These are phyloP conservation scores for Pterophyllum scalare DNA, from an alignment of 2,113 vertebrate species.

Conservation along the genomic window DNA sequence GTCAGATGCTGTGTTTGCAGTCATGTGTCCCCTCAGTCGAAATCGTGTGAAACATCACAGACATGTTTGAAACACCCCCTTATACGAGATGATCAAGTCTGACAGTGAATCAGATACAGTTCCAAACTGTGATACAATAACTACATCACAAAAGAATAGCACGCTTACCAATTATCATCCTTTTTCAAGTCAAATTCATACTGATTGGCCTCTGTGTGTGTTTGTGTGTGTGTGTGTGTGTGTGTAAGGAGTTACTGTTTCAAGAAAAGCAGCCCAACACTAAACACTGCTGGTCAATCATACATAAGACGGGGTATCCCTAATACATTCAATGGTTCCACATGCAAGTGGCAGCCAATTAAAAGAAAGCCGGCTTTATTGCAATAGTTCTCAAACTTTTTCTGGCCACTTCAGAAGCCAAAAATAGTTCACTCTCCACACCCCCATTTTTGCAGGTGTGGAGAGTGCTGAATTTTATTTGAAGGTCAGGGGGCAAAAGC, in stretches of 20 bases:
- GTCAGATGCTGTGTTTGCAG: slow-evolving; percentile 13
- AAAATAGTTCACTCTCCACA: background rate
- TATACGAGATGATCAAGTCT: background rate
- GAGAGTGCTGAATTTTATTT: background rate
- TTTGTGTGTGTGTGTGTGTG: no score
- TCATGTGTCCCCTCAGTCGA: slow-evolving; percentile 1
- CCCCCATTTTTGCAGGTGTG: no score
- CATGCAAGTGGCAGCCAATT: fast-evolving
- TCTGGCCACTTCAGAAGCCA: background rate
- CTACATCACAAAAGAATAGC: background rate
- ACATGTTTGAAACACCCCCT: background rate
- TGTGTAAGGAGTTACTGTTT: background rate
- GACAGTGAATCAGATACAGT: background rate
- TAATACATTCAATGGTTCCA: background rate
- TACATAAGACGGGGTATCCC: fast-evolving
- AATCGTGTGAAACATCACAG: slow-evolving; percentile 11
- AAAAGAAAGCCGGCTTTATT: background rate
- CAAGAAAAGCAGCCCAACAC: no score
- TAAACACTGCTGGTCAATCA: background rate
- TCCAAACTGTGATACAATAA: background rate
- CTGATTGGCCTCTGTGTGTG: no score
- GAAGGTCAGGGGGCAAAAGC: background rate
- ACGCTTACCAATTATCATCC: background rate
- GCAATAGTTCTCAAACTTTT: background rate
- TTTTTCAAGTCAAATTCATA: background rate